Evolutionary conservation across 2,888 invertebrate species (phyloP).

Genomic region (Apamea anceps): DNA sequence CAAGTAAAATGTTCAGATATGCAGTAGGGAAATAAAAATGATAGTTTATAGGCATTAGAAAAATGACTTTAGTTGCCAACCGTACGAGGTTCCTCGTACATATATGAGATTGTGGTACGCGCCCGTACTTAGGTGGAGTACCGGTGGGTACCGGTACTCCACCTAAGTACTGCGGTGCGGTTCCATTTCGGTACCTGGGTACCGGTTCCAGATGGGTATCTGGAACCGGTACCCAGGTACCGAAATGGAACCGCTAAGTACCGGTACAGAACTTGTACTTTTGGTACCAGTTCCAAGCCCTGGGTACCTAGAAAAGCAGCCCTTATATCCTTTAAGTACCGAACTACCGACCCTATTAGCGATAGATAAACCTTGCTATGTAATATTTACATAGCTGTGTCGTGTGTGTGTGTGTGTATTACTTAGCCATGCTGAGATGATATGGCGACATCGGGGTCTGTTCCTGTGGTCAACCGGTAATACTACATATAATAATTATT

Average conservation of each 20-base stretch:
- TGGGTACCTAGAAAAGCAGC: neutral
- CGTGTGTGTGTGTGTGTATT: neutral
- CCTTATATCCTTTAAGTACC: neutral
- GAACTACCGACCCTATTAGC: constrained; percentile 2
- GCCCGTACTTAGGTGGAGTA: neutral
- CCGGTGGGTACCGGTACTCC: too few relatives aligned
- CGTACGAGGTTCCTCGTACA: neutral
- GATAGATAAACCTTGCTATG: neutral
- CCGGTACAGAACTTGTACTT: neutral
- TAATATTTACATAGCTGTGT: neutral
- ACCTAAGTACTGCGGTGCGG: too few relatives aligned
- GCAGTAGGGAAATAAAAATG: too few relatives aligned
- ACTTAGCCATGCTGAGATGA: neutral
- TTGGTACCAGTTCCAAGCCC: neutral
- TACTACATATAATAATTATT: constrained; percentile 1
- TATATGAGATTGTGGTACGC: neutral
- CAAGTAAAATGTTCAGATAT: too few relatives aligned
- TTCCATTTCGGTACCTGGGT: too few relatives aligned
- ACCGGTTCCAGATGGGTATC: too few relatives aligned
- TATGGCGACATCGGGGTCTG: neutral
- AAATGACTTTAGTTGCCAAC: neutral
- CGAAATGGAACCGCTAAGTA: neutral
- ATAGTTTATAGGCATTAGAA: too few relatives aligned
- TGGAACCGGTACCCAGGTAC: too few relatives aligned
- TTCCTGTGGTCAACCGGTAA: neutral